These are phyloP conservation scores for Macroglossus sobrinus DNA, from an alignment of 2,113 vertebrate species.

Conservation along the genomic window DNA sequence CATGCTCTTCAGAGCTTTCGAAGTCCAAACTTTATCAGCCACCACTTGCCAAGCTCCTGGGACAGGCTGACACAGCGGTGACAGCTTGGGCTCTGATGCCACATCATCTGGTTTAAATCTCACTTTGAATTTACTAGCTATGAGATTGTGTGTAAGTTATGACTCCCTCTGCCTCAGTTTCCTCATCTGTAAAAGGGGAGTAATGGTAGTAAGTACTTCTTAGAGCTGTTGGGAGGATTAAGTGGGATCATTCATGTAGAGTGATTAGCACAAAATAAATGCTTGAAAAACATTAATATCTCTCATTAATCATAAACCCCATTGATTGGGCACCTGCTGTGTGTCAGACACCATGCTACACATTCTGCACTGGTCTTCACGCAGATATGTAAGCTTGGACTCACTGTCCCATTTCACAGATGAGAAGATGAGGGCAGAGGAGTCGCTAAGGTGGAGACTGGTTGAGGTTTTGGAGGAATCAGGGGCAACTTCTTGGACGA, in stretches of 20 bases:
- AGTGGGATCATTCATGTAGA: background rate
- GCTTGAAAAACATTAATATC: rapidly evolving
- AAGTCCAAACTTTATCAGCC: background rate
- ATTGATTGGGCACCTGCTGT: background rate
- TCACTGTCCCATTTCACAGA: background rate
- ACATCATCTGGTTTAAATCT: background rate
- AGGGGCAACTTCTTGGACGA: background rate
- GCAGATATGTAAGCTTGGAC: background rate
- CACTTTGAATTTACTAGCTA: background rate
- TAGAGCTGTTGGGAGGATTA: background rate
- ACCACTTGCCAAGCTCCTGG: background rate
- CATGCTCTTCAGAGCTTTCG: rapidly evolving
- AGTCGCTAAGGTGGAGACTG: background rate
- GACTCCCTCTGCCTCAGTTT: background rate
- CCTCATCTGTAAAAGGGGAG: background rate
- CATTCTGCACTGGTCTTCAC: rapidly evolving
- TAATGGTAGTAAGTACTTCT: background rate
- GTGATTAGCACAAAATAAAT: background rate
- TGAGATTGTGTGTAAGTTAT: background rate
- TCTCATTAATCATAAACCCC: background rate
- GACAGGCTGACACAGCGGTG: background rate
- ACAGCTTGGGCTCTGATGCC: background rate
- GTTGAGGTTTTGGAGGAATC: background rate
- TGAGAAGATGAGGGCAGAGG: background rate
- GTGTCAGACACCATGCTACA: rapidly evolving